These are phyloP conservation scores for Borostomias antarcticus DNA, from an alignment of 2,797 vertebrate species.

Conservation along the genomic window DNA sequence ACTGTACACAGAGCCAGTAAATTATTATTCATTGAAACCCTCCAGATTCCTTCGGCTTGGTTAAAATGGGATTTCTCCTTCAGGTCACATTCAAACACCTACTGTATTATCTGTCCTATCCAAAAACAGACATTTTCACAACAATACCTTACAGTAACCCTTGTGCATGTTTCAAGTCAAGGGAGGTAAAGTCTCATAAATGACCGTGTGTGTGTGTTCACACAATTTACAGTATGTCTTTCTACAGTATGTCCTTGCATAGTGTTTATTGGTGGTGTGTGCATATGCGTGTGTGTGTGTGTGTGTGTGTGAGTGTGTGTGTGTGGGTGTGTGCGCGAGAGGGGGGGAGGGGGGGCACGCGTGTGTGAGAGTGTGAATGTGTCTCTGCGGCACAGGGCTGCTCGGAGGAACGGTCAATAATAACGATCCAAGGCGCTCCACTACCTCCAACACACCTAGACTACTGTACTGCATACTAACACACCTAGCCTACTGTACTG, in stretches of 20 bases:
- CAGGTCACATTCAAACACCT: slow-evolving; percentile 11
- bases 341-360: slow-evolving; percentile 2
- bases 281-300: slow-evolving; percentile 20
- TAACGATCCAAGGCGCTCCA: slow-evolving; percentile 65
- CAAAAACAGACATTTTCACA: too few species aligned
- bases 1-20: neutral
- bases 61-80: slow-evolving; percentile 28
- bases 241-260: slow-evolving; percentile 35
- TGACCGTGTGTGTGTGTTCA: slow-evolving; percentile 5
- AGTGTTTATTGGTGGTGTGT: slow-evolving; percentile 8
- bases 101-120: slow-evolving; percentile 13
- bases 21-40: slow-evolving; percentile 6
- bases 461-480: slow-evolving; percentile 67
- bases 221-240: neutral
- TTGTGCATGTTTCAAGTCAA: too few species aligned
- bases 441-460: slow-evolving; percentile 61
- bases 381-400: slow-evolving; percentile 56
- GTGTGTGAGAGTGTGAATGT: slow-evolving; percentile 40
- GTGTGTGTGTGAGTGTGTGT: slow-evolving; percentile 19
- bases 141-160: too few species aligned
- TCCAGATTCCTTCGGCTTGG: slow-evolving; percentile 33
- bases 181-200: too few species aligned
- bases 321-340: neutral
- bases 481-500: too few species aligned
- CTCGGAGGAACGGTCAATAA: slow-evolving; percentile 71